Conservation (phyloP, 2,888 invertebrate species). For the Noctua comes region DNA sequence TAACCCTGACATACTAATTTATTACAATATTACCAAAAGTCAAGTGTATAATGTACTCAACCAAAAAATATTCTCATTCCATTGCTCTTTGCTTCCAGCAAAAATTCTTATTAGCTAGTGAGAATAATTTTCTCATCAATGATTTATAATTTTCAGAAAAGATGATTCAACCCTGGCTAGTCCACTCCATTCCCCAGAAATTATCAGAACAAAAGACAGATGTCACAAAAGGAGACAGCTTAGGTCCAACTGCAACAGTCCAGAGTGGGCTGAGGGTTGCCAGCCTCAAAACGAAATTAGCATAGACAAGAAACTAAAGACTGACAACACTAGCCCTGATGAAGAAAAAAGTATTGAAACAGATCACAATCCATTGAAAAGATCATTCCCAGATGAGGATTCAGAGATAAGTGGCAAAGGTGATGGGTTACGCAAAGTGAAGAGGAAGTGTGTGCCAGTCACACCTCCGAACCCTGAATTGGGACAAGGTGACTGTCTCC, state of each 20-base stretch:
- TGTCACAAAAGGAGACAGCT: constrained; percentile 77
- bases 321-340: constrained; percentile 53
- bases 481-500: constrained; percentile 87
- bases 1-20: constrained; percentile 1
- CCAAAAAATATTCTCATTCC: background rate
- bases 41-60: background rate
- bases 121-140: constrained; percentile 29
- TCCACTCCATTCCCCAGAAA: constrained; percentile 81
- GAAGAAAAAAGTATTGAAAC: constrained; percentile 53
- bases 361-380: constrained; percentile 70
- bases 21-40: background rate
- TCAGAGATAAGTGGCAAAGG: constrained; percentile 79
- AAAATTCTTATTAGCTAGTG: background rate
- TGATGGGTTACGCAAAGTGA: constrained; percentile 76
- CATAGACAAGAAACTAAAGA: constrained; percentile 73
- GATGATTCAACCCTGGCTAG: constrained; percentile 75
- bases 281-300: constrained; percentile 73
- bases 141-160: constrained; percentile 76
- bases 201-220: constrained; percentile 70
- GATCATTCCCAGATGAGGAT: constrained; percentile 71
- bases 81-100: no score
- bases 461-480: constrained; percentile 85
- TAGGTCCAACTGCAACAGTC: constrained; percentile 79
- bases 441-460: constrained; percentile 78
- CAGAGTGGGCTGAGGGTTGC: constrained; percentile 86